Base-by-base conservation (phyloP, 2,113 vertebrate species). In the Anguilla japonica region DNA sequence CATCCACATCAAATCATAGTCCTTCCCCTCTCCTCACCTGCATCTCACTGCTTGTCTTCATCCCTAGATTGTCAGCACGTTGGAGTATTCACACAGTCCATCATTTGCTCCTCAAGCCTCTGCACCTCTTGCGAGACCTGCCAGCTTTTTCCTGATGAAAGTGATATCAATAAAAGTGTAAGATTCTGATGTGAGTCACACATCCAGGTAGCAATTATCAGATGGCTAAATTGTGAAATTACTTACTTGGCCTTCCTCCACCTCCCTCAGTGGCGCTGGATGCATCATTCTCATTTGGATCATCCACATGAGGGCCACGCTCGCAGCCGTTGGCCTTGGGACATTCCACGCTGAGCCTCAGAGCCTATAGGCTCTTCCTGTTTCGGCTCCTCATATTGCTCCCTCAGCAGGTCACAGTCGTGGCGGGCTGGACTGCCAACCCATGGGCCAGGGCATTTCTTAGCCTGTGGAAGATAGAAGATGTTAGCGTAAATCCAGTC, bases 91-190 rank as follows among this genome's bases (percentile, higher is more conserved):
- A 96, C 95, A 0, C 96, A 0, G n/a, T n/a, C n/a, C n/a, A n/a
- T n/a, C n/a, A 96, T 95, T 0, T 95, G 94, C 57, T 95, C 97
- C 88, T 98, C 97, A 63, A n/a, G n/a, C n/a, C n/a, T n/a, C n/a
- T n/a, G n/a, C n/a, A 97, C 97, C 41, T 98, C 97, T 89, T 99
- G 97, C 18, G n/a, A 99, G 95, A 15, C 96, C 91, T 98, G 97
- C 97, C 79, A 98, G 93, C 90, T 97, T 98, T 90, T 97, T 98
- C 94, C 97, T 97, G 79, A 63, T 63, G 22, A 2, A 26, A 63
- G 60, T 26, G 60, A 7, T 7, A 63, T 63, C 18, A 63, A 63
- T 22, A 63, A 2, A 26, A 22, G 5, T 63, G 60, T 63, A 63
- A 63, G 18, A 63, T 0, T 63, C 60, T 22, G 60, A 63, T 63